Conservation (phyloP, 2,113 vertebrate genomes). For the Epinephelus cyanopodus region DNA sequence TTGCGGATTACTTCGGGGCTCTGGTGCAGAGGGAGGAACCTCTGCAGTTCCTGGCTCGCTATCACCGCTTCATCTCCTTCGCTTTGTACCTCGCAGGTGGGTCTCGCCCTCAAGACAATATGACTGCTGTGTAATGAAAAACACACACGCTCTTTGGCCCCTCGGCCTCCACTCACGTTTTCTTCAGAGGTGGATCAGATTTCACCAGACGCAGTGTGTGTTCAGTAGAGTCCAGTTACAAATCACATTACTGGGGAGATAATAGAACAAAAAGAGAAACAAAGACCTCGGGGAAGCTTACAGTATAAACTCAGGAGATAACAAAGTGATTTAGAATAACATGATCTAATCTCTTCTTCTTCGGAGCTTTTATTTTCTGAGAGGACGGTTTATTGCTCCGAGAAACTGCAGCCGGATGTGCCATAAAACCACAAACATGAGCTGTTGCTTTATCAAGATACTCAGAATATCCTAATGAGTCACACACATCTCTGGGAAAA, state of each 20-base stretch:
- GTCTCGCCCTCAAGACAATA: conserved; percentile 21
- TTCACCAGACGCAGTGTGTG: background rate
- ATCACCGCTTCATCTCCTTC: conserved; percentile 99
- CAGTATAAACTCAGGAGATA: background rate
- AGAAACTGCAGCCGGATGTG: background rate
- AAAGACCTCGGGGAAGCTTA: background rate
- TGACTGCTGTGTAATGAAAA: background rate
- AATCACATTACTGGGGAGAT: background rate
- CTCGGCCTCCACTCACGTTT: background rate
- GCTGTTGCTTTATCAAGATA: background rate
- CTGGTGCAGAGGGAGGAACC: conserved; percentile 96
- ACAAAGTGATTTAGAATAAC: background rate
- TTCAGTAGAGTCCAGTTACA: background rate
- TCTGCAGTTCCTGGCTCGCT: conserved; percentile 96
- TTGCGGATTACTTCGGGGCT: conserved; percentile 96
- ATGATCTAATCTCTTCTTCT: background rate
- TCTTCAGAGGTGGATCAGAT: background rate
- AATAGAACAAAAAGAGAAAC: background rate
- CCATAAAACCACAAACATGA: conserved; percentile 14
- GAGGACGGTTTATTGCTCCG: background rate
- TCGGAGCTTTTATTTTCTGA: background rate
- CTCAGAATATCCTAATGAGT: background rate
- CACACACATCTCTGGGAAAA: background rate
- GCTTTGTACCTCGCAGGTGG: conserved; percentile 95
- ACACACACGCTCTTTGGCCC: conserved; percentile 20